A percentile compares a stretch with the other conserved stretches of the same genome.
Evolutionary conservation across 2,113 vertebrate species (phyloP).

Genomic region (Aspidoscelis tigris): DNA sequence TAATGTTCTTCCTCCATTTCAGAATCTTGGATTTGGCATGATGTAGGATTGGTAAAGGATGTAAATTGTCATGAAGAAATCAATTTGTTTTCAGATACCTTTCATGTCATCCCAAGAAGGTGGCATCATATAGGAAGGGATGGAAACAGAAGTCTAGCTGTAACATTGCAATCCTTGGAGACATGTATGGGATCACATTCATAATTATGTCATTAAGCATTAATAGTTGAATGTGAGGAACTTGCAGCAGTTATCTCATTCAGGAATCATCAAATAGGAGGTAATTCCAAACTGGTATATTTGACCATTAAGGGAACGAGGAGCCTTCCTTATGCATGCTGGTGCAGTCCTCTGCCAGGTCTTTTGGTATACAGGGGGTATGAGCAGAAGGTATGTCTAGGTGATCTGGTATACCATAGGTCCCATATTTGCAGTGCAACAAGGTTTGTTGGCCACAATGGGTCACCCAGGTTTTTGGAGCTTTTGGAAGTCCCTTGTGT

Average conservation of each 20-base stretch:
- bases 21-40: constrained; percentile 38
- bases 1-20: not conserved
- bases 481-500: no score
- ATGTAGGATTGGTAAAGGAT: not conserved
- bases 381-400: no score
- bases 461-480: no score
- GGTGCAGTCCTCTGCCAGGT: no score
- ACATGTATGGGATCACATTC: not conserved
- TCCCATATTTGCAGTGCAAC: no score
- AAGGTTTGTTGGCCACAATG: no score
- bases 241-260: not conserved
- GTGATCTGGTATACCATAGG: no score
- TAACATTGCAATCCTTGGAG: not conserved
- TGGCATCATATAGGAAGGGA: not conserved
- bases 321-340: no score
- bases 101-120: not conserved
- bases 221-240: not conserved
- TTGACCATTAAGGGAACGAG: no score
- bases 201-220: not conserved
- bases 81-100: not conserved
- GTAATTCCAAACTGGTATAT: no score
- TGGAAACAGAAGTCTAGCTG: not conserved
- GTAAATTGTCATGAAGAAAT: no score
- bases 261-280: not conserved
- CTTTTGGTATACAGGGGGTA: no score